A percentile compares a stretch with the other conserved stretches of the same genome.
phyloP scores from a whole-genome alignment of 2,797 vertebrate species.

The Rallus crepitans region DNA sequence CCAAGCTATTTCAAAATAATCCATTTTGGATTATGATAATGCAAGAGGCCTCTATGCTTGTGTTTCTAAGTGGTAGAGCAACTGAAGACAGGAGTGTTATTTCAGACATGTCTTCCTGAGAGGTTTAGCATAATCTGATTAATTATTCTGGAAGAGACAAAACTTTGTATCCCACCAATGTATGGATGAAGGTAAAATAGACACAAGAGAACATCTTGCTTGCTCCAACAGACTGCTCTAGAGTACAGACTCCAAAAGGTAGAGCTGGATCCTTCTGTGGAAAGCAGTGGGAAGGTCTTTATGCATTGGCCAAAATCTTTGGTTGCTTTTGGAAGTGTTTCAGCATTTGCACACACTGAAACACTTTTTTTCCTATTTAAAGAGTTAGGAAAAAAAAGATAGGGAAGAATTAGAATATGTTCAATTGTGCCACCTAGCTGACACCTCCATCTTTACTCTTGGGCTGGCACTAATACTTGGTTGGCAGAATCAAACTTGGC shows the following conservation, averaged over 20 bases:
- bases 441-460: not conserved
- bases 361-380: not conserved
- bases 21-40: not conserved
- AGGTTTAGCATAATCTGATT: not conserved
- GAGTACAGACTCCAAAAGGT: not conserved
- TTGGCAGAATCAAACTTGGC: not conserved
- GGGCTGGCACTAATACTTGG: not conserved
- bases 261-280: not conserved
- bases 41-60: not conserved
- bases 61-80: not conserved
- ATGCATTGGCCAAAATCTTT: not conserved
- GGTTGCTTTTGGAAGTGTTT: not conserved
- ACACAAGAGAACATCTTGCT: not conserved
- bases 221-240: not conserved
- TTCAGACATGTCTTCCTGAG: not conserved
- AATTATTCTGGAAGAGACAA: not conserved
- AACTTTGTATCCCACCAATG: not conserved
- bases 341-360: not conserved
- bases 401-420: not conserved
- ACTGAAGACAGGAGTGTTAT: not conserved
- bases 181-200: not conserved
- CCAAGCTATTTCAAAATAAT: not conserved
- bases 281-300: not conserved
- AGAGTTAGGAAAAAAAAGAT: not conserved
- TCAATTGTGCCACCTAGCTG: conserved; percentile 10